A percentile compares a stretch with the other conserved stretches of the same genome.
These are phyloP conservation scores for Synanthedon myopaeformis DNA, from an alignment of 2,888 invertebrate species.

Conservation along the genomic window DNA sequence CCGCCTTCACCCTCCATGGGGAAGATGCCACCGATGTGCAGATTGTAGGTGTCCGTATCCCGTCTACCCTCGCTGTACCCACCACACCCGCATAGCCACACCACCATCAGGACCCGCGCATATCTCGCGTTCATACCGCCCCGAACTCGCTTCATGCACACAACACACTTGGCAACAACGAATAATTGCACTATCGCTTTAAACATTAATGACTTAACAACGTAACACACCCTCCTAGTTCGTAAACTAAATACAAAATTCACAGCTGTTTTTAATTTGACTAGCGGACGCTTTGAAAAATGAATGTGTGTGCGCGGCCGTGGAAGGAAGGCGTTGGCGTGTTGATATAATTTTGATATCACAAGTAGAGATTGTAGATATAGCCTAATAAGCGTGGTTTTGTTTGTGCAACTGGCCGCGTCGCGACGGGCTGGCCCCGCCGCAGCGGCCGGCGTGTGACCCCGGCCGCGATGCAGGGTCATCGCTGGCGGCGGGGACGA, in stretches of 20 bases:
- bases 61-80: conserved; percentile 52
- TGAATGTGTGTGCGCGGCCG: conserved; percentile 48
- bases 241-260: conserved; percentile 43
- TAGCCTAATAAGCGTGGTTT: conserved; percentile 63
- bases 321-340: conserved; percentile 29
- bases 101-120: conserved; percentile 33
- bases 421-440: conserved; percentile 27
- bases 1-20: conserved; percentile 96
- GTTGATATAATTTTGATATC: conserved; percentile 41
- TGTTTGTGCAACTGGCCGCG: conserved; percentile 30
- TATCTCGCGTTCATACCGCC: conserved; percentile 12
- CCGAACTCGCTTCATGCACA: conserved; percentile 28
- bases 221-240: conserved; percentile 57
- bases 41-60: conserved; percentile 81
- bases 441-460: conserved; percentile 31
- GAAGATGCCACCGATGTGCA: conserved; percentile 98
- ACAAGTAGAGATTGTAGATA: conserved; percentile 52
- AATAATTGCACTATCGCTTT: conserved; percentile 64
- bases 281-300: conserved; percentile 66
- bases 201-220: conserved; percentile 56
- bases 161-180: conserved; percentile 57
- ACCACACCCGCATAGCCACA: conserved; percentile 43
- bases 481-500: conserved; percentile 64
- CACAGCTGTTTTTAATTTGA: conserved; percentile 59
- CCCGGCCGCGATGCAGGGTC: conserved; percentile 49